Evolutionary conservation across 1,140 invertebrate species (phyloP), one percentile per base, ranked within the genome.

Genomic region (Trichonephila clavata): DNA sequence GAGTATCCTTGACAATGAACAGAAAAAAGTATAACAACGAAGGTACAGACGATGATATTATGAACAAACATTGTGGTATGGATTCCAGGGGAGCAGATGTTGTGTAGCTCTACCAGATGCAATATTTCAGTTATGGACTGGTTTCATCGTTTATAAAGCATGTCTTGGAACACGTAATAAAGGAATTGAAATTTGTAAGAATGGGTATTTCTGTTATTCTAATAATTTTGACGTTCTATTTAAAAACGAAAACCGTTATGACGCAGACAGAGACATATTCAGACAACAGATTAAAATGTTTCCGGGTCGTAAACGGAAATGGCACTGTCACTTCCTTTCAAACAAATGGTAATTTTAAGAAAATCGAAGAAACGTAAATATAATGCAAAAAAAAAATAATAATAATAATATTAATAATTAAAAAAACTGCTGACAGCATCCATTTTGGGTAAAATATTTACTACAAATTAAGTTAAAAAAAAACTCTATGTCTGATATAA

Each of bases 251-350:
- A 77, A 77, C 71, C 71, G 71, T 77, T 77, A 77, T 77, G 71
- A 77, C 71, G 71, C 71, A 77, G 71, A 77, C 71, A 77, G 32
- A 32, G 27, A 32, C 27, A 77, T 32, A 77, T 77, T 77, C 71
- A 77, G 71, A 77, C 71, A 77, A 77, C 71, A 77, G 83, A 84
- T 84, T 84, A 84, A 60, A 60, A 84, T 18, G 50, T 60, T 84
- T 84, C 83, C 83, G 83, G 21, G 50, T 84, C 50, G 20, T 84
- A 27, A 59, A 59, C 83, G 83, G 83, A 84, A 84, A 60, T 60
- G 57, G 57, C 71, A 77, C 32, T 77, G 71, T 77, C 27, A 77
- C 83, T 59, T 84, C 83, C 83, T 57, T 60, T 16, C 57, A 84
- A 59, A 50, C 43, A 59, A 59, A 59, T 27, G 39, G 50, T 50